phyloP scores from a whole-genome alignment of 1,140 invertebrate genomes.

The Drosophila aff. region DNA sequence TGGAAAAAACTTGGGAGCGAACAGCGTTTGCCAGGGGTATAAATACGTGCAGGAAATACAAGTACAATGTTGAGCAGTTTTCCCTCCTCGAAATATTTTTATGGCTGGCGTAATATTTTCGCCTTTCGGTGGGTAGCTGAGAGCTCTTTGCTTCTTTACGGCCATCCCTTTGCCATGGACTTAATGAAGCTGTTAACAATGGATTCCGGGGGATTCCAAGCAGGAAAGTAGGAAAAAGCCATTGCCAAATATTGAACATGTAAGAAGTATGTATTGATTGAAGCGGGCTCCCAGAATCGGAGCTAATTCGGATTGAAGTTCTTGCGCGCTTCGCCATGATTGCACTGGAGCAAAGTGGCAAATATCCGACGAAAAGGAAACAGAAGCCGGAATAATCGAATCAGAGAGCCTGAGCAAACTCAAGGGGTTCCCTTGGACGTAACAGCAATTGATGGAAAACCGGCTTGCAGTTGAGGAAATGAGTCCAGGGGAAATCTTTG shows the following conservation, averaged over 20 bases:
- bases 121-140: slow-evolving; percentile 3
- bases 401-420: slow-evolving; percentile 16
- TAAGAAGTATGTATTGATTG: slow-evolving; percentile 32
- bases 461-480: slow-evolving; percentile 11
- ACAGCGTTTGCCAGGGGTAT: slow-evolving; percentile 20
- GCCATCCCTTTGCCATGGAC: slow-evolving; percentile 35
- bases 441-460: slow-evolving; percentile 17
- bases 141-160: slow-evolving; percentile 37
- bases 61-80: slow-evolving; percentile 54
- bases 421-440: slow-evolving; percentile 1
- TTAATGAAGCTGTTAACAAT: slow-evolving; percentile 67
- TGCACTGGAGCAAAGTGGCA: slow-evolving; percentile 18
- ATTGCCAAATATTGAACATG: slow-evolving; percentile 50
- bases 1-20: slow-evolving; percentile 25
- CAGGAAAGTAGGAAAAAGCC: slow-evolving; percentile 33
- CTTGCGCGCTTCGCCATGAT: slow-evolving; percentile 22
- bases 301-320: slow-evolving; percentile 50
- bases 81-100: slow-evolving; percentile 47
- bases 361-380: slow-evolving; percentile 27
- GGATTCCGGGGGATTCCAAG: slow-evolving; percentile 13
- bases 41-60: slow-evolving; percentile 64
- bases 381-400: slow-evolving; percentile 39
- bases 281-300: not conserved
- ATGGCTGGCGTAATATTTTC: slow-evolving; percentile 54
- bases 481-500: slow-evolving; percentile 23